phyloP scores from a whole-genome alignment of 1,140 invertebrate genomes.

The Pseudachorutes palmiensis region DNA sequence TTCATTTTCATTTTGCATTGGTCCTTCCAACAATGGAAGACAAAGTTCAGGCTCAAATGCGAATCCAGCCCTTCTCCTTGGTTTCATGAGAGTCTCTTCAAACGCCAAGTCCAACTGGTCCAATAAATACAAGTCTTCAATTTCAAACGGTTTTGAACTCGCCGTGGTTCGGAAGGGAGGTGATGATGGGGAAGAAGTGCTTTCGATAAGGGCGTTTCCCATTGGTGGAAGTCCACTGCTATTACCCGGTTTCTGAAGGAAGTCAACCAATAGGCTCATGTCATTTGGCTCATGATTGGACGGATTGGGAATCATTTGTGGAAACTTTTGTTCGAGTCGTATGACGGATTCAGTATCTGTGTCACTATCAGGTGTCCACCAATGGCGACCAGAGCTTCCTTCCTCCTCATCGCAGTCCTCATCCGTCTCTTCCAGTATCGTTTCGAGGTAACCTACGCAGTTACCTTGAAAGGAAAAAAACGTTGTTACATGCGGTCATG shows the following conservation, averaged over 20 bases:
- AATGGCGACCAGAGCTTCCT: constrained; percentile 37
- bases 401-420: constrained; percentile 38
- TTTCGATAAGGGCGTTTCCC: background rate
- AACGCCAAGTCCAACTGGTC: constrained; percentile 37
- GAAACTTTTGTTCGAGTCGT: constrained; percentile 31
- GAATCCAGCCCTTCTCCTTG: constrained; percentile 22
- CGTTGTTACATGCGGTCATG: background rate
- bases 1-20: no score
- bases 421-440: constrained; percentile 38
- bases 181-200: background rate
- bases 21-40: background rate
- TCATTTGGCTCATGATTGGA: background rate
- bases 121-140: constrained; percentile 33
- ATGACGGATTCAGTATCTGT: constrained; percentile 39
- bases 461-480: constrained; percentile 18
- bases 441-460: constrained; percentile 38
- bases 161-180: constrained; percentile 27
- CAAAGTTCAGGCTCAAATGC: constrained; percentile 4
- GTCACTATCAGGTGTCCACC: constrained; percentile 35
- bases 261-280: background rate
- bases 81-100: constrained; percentile 36
- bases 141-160: constrained; percentile 34
- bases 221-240: background rate
- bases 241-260: background rate
- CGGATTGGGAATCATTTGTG: background rate